phyloP scores from a whole-genome alignment of 2,797 vertebrate species.

The Manis javanica region DNA sequence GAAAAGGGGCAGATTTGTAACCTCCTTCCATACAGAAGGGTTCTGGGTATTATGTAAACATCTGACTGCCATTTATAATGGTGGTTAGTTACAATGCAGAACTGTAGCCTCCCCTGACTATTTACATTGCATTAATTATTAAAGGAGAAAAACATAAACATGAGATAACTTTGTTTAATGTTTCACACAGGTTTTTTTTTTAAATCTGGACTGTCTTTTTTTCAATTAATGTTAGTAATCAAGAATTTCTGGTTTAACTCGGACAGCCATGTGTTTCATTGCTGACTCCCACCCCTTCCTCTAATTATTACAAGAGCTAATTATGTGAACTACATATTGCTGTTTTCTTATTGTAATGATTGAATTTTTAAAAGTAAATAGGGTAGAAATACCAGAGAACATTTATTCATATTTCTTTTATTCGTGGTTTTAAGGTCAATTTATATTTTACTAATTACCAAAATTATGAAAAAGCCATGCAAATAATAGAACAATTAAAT shows the following conservation, averaged over 20 bases:
- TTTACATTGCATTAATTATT: constrained; percentile 99
- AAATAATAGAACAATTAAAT: constrained; percentile 68
- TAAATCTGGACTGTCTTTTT: constrained; percentile 81
- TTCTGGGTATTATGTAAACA: constrained; percentile 96
- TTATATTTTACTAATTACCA: constrained; percentile 75
- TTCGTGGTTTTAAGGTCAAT: constrained; percentile 76
- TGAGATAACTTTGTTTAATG: constrained; percentile 95
- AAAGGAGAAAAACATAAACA: constrained; percentile 92
- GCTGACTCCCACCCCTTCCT: constrained; percentile 82
- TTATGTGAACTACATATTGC: constrained; percentile 89
- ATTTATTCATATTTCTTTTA: constrained; percentile 79
- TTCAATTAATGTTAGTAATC: constrained; percentile 96
- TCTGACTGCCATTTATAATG: constrained; percentile 92
- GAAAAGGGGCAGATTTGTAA: constrained; percentile 91
- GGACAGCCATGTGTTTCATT: constrained; percentile 85
- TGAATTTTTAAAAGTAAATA: constrained; percentile 85
- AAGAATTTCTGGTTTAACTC: constrained; percentile 94
- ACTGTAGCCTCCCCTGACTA: constrained; percentile 92
- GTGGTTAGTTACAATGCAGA: constrained; percentile 88
- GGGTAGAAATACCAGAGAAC: constrained; percentile 77
- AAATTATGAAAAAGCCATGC: constrained; percentile 79
- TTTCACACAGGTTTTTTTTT: constrained; percentile 93
- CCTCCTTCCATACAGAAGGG: constrained; percentile 91
- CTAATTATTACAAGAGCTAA: constrained; percentile 87
- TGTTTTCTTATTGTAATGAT: constrained; percentile 89